Evolutionary conservation across 2,888 invertebrate genomes (phyloP), one percentile per base, ranked within the genome.

Genomic region (Serrognathus titanus): DNA sequence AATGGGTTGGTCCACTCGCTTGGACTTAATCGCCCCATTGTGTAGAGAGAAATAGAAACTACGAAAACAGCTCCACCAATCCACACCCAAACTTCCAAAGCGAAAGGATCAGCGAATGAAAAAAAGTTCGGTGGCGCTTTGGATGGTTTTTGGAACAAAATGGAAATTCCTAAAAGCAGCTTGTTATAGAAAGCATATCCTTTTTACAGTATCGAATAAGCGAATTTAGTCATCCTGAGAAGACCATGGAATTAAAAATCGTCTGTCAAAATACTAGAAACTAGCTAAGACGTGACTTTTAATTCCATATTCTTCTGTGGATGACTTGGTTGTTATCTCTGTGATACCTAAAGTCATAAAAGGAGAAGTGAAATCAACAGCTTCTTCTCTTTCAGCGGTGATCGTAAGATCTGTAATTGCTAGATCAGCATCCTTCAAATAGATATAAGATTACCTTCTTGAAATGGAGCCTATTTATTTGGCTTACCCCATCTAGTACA

Each of bases 311-410:
- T 3, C 16, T 16, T 16, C 16, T 16, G 16, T 16, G 16, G 16
- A 16, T 16, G 2, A 16, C 16, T 16, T 16, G 16, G 3, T 16
- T 3, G 16, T 16, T 16, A 3, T 16, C 16, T 16, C 3, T 31
- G 24, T 31, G 24, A 3, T 75, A 85, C 86, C 87, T 77, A 31
- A 65, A 69, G 37, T 51, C 91, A 97, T 94, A 72, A 96, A 97
- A 0, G 97, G 96, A 75, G 92, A 92, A 0, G 96, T 96, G 71
- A 97, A 97, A 76, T 97, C 96, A 0, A 94, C 94, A 20, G 87
- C 92, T 71, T 84, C 85, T 73, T 94, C 92, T 37, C 97, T 83
- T 61, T 89, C 87, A 41, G 94, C 88, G 8, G 96, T 96, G 69
- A 92, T 90, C 2, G 91, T 90, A 65, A 97, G 81, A 74, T 97